A percentile compares a stretch with the other conserved stretches of the same genome.
These are phyloP conservation scores for Epinephelus moara DNA, from an alignment of 2,113 vertebrate genomes.

Conservation along the genomic window DNA sequence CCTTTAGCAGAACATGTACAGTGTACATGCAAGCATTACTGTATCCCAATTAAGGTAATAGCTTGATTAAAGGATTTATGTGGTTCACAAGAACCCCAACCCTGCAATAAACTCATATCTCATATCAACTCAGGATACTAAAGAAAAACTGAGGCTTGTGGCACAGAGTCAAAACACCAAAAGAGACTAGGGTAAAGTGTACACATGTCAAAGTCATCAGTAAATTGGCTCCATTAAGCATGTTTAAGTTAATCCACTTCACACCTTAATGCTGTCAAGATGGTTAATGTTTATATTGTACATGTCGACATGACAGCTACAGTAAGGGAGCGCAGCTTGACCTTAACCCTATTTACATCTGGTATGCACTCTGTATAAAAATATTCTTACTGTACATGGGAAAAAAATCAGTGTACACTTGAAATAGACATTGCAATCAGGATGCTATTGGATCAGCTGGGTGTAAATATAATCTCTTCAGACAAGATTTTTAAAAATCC, in stretches of 20 bases:
- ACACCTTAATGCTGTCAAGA: neutral
- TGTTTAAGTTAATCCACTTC: neutral
- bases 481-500: too few relatives aligned
- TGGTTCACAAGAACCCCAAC: slow-evolving; percentile 7
- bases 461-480: too few relatives aligned
- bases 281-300: neutral
- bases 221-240: slow-evolving; percentile 7
- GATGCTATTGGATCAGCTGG: too few relatives aligned
- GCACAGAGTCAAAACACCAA: neutral
- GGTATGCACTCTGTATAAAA: neutral
- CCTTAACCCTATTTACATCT: neutral
- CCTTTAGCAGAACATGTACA: slow-evolving; percentile 8
- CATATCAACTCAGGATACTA: neutral
- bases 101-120: neutral
- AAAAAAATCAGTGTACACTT: neutral
- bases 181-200: too few relatives aligned
- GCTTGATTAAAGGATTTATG: slow-evolving; percentile 17
- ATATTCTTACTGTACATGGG: neutral
- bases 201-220: neutral
- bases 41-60: neutral
- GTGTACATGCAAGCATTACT: neutral
- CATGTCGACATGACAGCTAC: neutral
- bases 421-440: too few relatives aligned
- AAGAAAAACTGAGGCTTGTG: neutral
- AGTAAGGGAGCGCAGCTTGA: neutral